These are phyloP conservation scores for Cyclargus thomasi DNA, from an alignment of 1,140 invertebrate genomes.

Conservation along the genomic window DNA sequence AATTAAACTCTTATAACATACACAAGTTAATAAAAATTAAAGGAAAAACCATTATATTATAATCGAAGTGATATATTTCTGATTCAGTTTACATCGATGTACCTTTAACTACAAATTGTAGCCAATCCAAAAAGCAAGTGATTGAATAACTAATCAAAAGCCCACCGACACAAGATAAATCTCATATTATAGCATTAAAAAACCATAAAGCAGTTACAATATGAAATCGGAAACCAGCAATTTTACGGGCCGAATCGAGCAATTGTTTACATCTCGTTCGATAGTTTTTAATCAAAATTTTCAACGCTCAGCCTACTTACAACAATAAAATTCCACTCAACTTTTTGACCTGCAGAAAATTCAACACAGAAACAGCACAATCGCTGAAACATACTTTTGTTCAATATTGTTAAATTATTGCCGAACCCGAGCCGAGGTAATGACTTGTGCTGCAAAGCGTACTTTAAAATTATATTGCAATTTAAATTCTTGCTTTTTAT, in stretches of 20 bases:
- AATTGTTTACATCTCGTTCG: not conserved
- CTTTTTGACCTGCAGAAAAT: constrained; percentile 1
- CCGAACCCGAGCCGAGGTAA: not conserved
- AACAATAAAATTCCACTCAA: not conserved
- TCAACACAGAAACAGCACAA: not conserved
- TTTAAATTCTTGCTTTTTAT: not conserved
- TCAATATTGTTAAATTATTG: not conserved
- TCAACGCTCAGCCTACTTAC: not conserved
- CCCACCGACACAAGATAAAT: no score
- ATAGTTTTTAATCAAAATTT: not conserved
- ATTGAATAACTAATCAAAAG: no score
- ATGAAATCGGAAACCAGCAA: not conserved
- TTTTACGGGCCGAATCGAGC: not conserved
- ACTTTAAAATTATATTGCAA: not conserved
- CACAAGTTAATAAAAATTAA: no score
- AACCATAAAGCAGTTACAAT: no score
- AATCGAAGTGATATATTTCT: no score
- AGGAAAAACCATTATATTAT: no score
- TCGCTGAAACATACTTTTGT: not conserved
- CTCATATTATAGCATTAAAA: no score
- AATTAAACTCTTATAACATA: no score
- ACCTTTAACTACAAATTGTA: no score
- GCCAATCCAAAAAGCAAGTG: no score
- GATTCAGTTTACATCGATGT: no score
- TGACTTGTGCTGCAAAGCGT: not conserved